Evolutionary conservation across 2,113 vertebrate genomes (phyloP), one percentile per base, ranked within the genome.

Genomic region (Mesoclemmys tuberculata): DNA sequence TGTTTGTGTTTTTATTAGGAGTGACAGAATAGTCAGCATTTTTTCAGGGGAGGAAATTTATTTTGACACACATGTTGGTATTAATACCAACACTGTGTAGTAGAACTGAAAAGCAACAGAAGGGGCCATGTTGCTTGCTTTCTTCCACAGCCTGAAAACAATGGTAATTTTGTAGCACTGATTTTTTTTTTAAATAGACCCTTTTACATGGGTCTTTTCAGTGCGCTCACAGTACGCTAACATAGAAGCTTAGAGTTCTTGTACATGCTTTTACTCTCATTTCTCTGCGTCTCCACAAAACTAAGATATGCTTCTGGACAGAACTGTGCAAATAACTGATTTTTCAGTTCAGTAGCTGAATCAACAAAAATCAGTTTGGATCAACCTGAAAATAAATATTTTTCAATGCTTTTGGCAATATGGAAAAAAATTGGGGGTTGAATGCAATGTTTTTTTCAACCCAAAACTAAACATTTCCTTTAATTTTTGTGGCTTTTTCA

Each of bases 11-110:
- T 38, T 29, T 54, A 87, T 26, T 51, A 80, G 90, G 83, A 35
- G 12, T 2, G 87, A 86, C 74, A 79, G 81, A 16, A n/a, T 64
- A 89, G 61, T 24, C 71, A 56, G 52, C 5, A 5, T 52, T 88
- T 80, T 92, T 86, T 41, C 44, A 56, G 71, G 56, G 88, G 35
- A 52, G 79, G 89, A 49, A 80, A 48, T 3, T 18, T 29, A 48
- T 80, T 81, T 6, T 2, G 7, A 48, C 64, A 83, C 38, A 27
- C 64, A n/a, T 35, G 44, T 41, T 81, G 41, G 68, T 51, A 83
- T 3, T 2, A 3, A 2, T 79, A 56, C 49, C 46, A 29, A 26
- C 2, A 0, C 0, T 0, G 41, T 38, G 21, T 11, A 14, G 27
- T 7, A 79, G 52, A 10, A 41, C 38, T 35, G 26, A 91, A n/a